Conservation (phyloP, 1,140 invertebrate genomes). For the Meteorus sp. region DNA sequence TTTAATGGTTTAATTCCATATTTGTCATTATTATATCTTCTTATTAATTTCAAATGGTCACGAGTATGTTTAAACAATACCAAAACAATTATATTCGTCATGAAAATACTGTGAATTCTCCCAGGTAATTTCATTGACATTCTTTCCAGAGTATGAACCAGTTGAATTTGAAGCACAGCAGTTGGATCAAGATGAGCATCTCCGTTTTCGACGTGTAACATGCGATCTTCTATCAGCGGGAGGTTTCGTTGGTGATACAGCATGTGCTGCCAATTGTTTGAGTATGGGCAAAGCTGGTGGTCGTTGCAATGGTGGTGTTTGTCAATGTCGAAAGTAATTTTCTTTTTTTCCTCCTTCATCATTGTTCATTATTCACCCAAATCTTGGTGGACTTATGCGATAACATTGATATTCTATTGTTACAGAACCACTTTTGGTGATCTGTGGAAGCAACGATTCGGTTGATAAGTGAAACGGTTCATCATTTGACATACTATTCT, state of each 20-base stretch:
- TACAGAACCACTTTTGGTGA: neutral
- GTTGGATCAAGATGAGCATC: slow-evolving; percentile 15
- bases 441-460: neutral
- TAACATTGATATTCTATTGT: neutral
- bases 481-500: no score
- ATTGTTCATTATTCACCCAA: neutral
- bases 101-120: neutral
- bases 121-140: neutral
- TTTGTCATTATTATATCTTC: no score
- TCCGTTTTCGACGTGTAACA: slow-evolving; percentile 34
- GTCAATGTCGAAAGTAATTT: slow-evolving; percentile 40
- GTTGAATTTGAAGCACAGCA: neutral
- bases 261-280: slow-evolving; percentile 45
- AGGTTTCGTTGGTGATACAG: slow-evolving; percentile 33
- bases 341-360: neutral
- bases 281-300: slow-evolving; percentile 41
- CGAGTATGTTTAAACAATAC: neutral
- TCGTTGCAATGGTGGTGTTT: slow-evolving; percentile 35
- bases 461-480: no score
- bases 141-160: neutral
- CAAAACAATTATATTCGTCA: neutral
- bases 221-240: slow-evolving; percentile 40
- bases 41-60: no score
- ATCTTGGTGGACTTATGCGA: neutral
- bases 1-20: no score